These are phyloP conservation scores for Sminthurinus aureus DNA, from an alignment of 2,888 invertebrate genomes.

Conservation along the genomic window DNA sequence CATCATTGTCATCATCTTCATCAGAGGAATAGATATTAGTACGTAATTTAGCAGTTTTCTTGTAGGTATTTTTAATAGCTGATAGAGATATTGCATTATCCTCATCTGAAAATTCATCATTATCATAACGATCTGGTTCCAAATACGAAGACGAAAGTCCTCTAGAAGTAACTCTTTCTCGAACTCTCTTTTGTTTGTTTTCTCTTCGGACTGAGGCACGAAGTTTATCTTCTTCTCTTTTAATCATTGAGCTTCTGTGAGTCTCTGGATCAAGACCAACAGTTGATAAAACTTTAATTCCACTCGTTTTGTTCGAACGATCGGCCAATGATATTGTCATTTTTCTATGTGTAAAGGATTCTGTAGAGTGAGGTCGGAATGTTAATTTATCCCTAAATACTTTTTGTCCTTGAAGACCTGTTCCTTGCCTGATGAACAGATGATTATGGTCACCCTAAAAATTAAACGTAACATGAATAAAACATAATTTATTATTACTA, in stretches of 20 bases:
- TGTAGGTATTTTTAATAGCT: conserved; percentile 95
- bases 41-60: conserved; percentile 65
- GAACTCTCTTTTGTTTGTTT: conserved; percentile 69
- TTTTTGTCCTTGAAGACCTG: conserved; percentile 96
- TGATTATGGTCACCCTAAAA: conserved; percentile 94
- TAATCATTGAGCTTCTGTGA: conserved; percentile 87
- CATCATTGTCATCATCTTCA: conserved; percentile 70
- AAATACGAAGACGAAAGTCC: conserved; percentile 66
- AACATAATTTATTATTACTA: background rate
- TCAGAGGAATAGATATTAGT: conserved; percentile 83
- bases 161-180: conserved; percentile 67
- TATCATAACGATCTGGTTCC: conserved; percentile 70
- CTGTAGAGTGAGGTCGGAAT: conserved; percentile 98
- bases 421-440: conserved; percentile 96
- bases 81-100: conserved; percentile 90
- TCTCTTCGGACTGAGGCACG: conserved; percentile 84
- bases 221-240: conserved; percentile 97
- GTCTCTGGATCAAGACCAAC: conserved; percentile 95
- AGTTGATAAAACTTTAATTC: conserved; percentile 94
- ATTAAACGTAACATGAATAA: conserved; percentile 11
- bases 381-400: conserved; percentile 96
- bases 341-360: conserved; percentile 98
- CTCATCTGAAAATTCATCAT: conserved; percentile 90
- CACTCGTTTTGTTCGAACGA: conserved; percentile 88
- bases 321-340: conserved; percentile 98